Percentiles rank a stretch among this genome's conserved stretches.
Evolutionary conservation across 2,888 invertebrate species (phyloP).

Genomic region (Lasioglossum lativentre): DNA sequence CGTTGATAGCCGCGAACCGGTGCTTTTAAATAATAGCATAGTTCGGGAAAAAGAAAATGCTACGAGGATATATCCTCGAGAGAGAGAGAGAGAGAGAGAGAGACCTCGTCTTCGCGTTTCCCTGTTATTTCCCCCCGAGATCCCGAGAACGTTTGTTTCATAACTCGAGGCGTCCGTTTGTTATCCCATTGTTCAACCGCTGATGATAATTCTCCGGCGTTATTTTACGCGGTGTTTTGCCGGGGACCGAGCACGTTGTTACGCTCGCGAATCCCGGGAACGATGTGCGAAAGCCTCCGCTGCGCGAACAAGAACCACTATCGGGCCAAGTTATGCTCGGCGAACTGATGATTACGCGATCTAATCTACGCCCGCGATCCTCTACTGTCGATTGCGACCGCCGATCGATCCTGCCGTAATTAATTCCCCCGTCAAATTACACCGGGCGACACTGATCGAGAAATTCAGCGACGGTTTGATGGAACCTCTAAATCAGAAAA

Average conservation of each 20-base stretch:
- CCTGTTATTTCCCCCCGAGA: not conserved
- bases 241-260: constrained; percentile 9
- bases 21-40: constrained; percentile 34
- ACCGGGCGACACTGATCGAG: constrained; percentile 2
- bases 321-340: constrained; percentile 47
- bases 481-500: not conserved
- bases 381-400: constrained; percentile 23
- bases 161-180: constrained; percentile 21
- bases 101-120: not conserved
- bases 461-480: not conserved
- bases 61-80: not conserved
- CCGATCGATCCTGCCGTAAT: constrained; percentile 38
- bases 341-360: constrained; percentile 36
- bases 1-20: constrained; percentile 24
- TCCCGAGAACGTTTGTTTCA: not conserved
- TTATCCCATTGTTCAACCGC: constrained; percentile 5
- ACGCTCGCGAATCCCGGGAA: constrained; percentile 15
- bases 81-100: too few species aligned
- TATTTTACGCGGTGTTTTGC: constrained; percentile 30
- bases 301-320: constrained; percentile 40
- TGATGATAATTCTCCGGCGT: constrained; percentile 10
- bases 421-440: constrained; percentile 11
- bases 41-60: not conserved
- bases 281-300: constrained; percentile 34
- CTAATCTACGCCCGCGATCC: constrained; percentile 55